These are phyloP conservation scores for Heliangelus exortis DNA, from an alignment of 2,797 vertebrate genomes.

Conservation along the genomic window DNA sequence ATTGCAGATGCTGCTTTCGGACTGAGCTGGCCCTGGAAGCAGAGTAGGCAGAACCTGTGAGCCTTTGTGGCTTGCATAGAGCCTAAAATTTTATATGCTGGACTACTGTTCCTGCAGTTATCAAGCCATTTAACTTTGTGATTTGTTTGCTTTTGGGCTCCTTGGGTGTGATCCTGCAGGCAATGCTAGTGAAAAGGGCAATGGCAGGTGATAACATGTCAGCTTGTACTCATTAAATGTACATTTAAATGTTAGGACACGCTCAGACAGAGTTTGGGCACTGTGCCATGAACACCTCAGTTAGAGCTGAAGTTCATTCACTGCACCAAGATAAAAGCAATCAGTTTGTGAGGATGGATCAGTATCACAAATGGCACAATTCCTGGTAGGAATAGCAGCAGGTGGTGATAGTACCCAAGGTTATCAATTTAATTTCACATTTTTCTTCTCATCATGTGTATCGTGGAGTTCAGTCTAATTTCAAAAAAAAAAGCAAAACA, in stretches of 20 bases:
- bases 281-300: not conserved
- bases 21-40: not conserved
- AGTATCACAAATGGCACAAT: not conserved
- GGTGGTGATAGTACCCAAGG: not conserved
- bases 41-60: fast-evolving
- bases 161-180: not conserved
- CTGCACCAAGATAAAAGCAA: not conserved
- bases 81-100: not conserved
- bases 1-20: not conserved
- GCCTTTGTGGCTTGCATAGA: not conserved
- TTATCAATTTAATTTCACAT: not conserved
- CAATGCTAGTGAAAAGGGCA: not conserved
- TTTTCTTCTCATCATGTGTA: not conserved
- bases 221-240: not conserved
- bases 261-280: not conserved
- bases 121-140: not conserved
- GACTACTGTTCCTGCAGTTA: not conserved
- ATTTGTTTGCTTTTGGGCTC: not conserved
- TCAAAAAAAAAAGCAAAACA: not conserved
- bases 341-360: not conserved
- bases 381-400: not conserved
- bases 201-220: not conserved
- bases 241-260: not conserved
- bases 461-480: not conserved
- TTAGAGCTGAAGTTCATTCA: not conserved